phyloP scores from a whole-genome alignment of 2,888 invertebrate species.

The Aleiodes alternator region DNA sequence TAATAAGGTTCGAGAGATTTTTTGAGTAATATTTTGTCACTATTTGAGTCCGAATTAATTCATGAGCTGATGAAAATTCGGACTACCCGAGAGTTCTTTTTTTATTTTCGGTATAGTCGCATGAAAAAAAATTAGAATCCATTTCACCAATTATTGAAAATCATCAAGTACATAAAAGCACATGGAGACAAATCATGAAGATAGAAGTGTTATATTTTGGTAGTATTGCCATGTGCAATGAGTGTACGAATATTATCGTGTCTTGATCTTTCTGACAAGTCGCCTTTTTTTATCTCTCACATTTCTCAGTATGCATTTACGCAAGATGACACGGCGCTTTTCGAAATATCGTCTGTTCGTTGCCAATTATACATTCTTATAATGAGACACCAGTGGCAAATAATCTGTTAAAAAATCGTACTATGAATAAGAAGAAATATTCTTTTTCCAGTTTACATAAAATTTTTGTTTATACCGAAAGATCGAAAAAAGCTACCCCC shows the following conservation, averaged over 20 bases:
- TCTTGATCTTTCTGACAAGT: conserved; percentile 7
- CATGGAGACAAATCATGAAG: neutral
- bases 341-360: conserved; percentile 46
- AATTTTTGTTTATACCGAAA: too few relatives aligned
- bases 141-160: conserved; percentile 42
- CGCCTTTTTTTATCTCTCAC: conserved; percentile 25
- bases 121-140: neutral
- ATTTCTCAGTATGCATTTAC: conserved; percentile 64
- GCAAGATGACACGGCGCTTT: conserved; percentile 73
- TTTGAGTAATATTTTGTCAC: conserved; percentile 3
- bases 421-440: too few relatives aligned
- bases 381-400: conserved; percentile 35
- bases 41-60: conserved; percentile 5
- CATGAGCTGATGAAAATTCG: conserved; percentile 1
- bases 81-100: conserved; percentile 10
- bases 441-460: too few relatives aligned
- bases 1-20: conserved; percentile 2
- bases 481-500: too few relatives aligned
- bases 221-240: neutral
- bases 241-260: neutral
- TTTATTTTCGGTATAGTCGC: neutral
- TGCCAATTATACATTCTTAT: conserved; percentile 17
- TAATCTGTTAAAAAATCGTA: conserved; percentile 6
- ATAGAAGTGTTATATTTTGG: conserved; percentile 12
- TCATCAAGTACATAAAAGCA: conserved; percentile 35